Percentiles rank a stretch among this genome's conserved stretches.
Conservation (phyloP, 37 sponge, comb jelly and placozoan genomes). For the Bolinopsis microptera region DNA sequence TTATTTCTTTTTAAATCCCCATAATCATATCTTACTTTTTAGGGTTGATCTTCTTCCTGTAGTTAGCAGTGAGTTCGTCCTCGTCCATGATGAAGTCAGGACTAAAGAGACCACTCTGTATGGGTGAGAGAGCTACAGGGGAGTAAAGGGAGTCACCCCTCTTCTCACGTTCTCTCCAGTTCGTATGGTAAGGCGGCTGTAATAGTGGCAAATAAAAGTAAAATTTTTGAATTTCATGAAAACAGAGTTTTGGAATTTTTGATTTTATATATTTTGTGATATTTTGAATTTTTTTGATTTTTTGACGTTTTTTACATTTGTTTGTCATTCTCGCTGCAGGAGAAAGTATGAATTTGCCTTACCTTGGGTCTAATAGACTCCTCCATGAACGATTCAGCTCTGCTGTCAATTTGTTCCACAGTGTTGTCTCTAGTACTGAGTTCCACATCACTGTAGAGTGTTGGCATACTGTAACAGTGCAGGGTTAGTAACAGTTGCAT, state of each 20-base stretch:
- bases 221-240: no score
- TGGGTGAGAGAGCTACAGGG: conserved; percentile 32
- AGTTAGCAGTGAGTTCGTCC: conserved; percentile 45
- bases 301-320: no score
- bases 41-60: conserved; percentile 41
- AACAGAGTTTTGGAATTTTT: no score
- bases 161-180: conserved; percentile 55
- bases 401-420: not conserved
- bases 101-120: conserved; percentile 53
- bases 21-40: no score
- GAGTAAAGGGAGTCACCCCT: conserved; percentile 52
- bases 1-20: no score
- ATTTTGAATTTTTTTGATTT: no score
- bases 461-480: not conserved
- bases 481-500: not conserved
- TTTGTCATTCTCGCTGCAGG: no score
- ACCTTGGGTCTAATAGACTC: not conserved
- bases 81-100: conserved; percentile 62
- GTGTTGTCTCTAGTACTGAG: not conserved
- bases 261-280: no score
- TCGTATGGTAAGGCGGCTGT: conserved; percentile 51
- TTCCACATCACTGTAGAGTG: not conserved
- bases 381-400: not conserved
- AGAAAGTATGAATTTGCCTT: no score
- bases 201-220: no score